These are phyloP conservation scores for Formicarius rufipectus DNA, from an alignment of 2,113 vertebrate species.

Conservation along the genomic window DNA sequence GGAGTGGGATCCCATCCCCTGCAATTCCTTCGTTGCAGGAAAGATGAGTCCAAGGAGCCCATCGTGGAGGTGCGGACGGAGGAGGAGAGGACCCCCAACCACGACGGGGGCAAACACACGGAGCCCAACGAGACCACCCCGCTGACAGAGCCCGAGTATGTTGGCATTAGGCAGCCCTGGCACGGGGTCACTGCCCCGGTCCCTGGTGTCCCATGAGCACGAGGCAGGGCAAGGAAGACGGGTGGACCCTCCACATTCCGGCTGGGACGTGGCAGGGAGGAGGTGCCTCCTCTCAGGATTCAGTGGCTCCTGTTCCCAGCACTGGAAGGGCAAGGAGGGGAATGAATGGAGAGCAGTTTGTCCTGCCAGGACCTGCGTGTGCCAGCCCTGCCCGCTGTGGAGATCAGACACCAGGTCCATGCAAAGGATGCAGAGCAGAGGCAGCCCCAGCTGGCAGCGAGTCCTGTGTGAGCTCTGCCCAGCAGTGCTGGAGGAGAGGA, in stretches of 20 bases:
- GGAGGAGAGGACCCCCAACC: constrained; percentile 93
- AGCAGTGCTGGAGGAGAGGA: background rate
- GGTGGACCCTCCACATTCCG: background rate
- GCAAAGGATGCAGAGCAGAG: background rate
- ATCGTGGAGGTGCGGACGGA: constrained; percentile 95
- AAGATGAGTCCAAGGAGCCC: constrained; percentile 96
- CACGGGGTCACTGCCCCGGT: background rate
- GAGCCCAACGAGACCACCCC: constrained; percentile 98
- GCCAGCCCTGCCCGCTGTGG: background rate
- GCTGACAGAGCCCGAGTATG: constrained; percentile 96
- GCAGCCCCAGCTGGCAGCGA: background rate
- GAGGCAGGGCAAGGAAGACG: background rate
- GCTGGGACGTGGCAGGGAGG: background rate
- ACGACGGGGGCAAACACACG: constrained; percentile 89
- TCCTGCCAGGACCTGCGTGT: background rate
- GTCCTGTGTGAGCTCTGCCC: background rate
- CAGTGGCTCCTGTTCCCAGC: background rate
- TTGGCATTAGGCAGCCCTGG: constrained; percentile 4
- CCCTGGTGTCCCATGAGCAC: background rate
- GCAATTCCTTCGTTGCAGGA: constrained; percentile 75
- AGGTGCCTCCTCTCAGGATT: background rate
- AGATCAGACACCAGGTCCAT: background rate
- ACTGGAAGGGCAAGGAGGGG: background rate
- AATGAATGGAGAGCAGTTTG: background rate
- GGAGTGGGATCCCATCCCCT: background rate